phyloP scores from a whole-genome alignment of 2,797 vertebrate genomes.

The Galaxias olidus region DNA sequence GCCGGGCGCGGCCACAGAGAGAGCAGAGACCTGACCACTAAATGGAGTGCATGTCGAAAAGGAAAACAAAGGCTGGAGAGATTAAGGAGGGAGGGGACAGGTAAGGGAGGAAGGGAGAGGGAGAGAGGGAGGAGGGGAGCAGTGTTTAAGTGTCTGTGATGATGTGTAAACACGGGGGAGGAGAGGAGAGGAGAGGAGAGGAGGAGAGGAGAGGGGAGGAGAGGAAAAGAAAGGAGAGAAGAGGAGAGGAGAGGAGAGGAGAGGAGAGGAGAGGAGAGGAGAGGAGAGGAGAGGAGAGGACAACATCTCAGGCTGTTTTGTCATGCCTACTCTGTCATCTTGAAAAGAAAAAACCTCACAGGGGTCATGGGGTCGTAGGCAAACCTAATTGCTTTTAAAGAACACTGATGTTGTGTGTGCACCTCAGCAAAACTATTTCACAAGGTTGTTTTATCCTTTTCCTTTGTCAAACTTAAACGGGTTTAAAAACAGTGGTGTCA shows the following conservation, averaged over 20 bases:
- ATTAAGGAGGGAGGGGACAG: background rate
- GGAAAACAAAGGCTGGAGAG: conserved; percentile 34
- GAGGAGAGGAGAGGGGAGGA: conserved; percentile 39
- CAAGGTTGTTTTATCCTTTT: too few relatives aligned
- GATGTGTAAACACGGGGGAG: conserved; percentile 70
- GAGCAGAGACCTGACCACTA: conserved; percentile 73
- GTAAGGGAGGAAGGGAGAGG: conserved; percentile 62
- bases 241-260: background rate
- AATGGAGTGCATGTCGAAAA: conserved; percentile 70
- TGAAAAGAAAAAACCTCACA: too few relatives aligned
- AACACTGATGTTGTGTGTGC: too few relatives aligned
- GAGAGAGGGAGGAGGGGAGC: conserved; percentile 21
- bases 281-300: conserved; percentile 14
- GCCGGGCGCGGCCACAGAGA: conserved; percentile 62
- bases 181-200: conserved; percentile 50
- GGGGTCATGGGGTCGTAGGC: too few relatives aligned
- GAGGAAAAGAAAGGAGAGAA: conserved; percentile 52
- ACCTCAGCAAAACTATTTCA: too few relatives aligned
- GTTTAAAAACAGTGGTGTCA: too few relatives aligned
- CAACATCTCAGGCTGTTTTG: background rate
- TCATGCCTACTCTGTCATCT: too few relatives aligned
- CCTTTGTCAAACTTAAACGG: too few relatives aligned
- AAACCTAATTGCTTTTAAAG: too few relatives aligned
- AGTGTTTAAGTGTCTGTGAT: conserved; percentile 71
- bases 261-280: conserved; percentile 29